Evolutionary conservation across 2,888 invertebrate genomes (phyloP), one percentile per base, ranked within the genome.

Genomic region (Bedellia somnulentella): DNA sequence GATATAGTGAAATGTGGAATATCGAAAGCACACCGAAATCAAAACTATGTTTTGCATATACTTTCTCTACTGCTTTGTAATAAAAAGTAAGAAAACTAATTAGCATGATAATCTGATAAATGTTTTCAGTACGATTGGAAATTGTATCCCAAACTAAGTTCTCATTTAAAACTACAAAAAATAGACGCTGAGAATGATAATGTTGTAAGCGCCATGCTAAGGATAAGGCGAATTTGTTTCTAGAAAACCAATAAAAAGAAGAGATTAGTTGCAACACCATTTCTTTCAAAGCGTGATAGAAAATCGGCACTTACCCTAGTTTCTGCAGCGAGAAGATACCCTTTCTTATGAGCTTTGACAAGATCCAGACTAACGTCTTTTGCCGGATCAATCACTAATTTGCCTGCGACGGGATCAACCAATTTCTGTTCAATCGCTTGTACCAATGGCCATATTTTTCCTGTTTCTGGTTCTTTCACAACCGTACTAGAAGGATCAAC

Each of bases 241-340:
- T n/a, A n/a, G n/a, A 62, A 60, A 67, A 57, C 56, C 55, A 49
- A 57, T 47, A 62, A 53, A 57, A 66, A 66, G 47, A 9, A 9
- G 9, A 18, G 9, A 18, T 57, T 54, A 49, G 61, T 71, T 75
- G 70, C 71, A 63, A 71, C 68, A 75, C 70, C 71, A 60, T 57
- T 57, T 60, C 60, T 66, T 53, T 48, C 53, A 55, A 54, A 44
- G 67, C 67, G 70, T 70, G 66, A 30, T 45, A 40, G 41, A 40
- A 40, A 29, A 40, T 42, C 46, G 47, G 48, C 42, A 86, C 92
- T 93, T 83, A 93, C 93, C 91, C 93, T 84, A 60, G 90, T 88
- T 82, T 92, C 90, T 60, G 93, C 92, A 66, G 91, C 86, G 78
- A 93, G 81, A 54, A 93, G 84, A 76, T 87, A 86, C 54, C 93